These are phyloP conservation scores for Anoura caudifer DNA, from an alignment of 2,113 vertebrate species.

Conservation along the genomic window DNA sequence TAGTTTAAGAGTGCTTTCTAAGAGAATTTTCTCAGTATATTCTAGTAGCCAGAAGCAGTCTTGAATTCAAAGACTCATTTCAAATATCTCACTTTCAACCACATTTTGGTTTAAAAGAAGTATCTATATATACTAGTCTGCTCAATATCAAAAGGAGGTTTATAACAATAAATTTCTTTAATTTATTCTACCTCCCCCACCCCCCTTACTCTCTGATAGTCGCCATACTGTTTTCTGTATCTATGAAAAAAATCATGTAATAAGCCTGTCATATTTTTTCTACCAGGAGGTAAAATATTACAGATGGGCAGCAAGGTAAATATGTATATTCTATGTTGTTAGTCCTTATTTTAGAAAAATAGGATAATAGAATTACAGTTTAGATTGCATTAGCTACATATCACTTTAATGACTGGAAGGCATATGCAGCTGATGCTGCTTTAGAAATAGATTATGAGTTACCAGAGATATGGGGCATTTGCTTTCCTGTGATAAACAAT, in stretches of 20 bases:
- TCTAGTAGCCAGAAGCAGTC: neutral
- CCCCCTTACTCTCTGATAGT: neutral
- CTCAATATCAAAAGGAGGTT: slow-evolving; percentile 54
- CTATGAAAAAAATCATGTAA: neutral
- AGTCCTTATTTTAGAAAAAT: slow-evolving; percentile 2
- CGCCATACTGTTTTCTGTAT: neutral
- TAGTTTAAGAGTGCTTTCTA: neutral
- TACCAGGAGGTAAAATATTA: slow-evolving; percentile 29
- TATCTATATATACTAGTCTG: slow-evolving; percentile 30
- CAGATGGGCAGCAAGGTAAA: slow-evolving; percentile 2
- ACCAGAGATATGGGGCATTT: slow-evolving; percentile 5
- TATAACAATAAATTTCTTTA: slow-evolving; percentile 43
- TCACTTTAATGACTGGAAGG: slow-evolving; percentile 11
- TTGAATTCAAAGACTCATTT: slow-evolving; percentile 37
- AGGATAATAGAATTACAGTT: slow-evolving; percentile 29
- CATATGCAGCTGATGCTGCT: neutral
- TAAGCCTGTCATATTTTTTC: neutral
- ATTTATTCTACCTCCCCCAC: neutral
- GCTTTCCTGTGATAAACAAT: slow-evolving; percentile 33
- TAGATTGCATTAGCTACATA: neutral
- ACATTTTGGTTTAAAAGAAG: slow-evolving; percentile 25
- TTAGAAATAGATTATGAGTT: slow-evolving; percentile 45
- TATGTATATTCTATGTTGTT: neutral
- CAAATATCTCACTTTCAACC: neutral
- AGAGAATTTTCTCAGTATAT: slow-evolving; percentile 29